Conservation (phyloP, 2,888 invertebrate genomes). For the Helicoverpa assulta region DNA sequence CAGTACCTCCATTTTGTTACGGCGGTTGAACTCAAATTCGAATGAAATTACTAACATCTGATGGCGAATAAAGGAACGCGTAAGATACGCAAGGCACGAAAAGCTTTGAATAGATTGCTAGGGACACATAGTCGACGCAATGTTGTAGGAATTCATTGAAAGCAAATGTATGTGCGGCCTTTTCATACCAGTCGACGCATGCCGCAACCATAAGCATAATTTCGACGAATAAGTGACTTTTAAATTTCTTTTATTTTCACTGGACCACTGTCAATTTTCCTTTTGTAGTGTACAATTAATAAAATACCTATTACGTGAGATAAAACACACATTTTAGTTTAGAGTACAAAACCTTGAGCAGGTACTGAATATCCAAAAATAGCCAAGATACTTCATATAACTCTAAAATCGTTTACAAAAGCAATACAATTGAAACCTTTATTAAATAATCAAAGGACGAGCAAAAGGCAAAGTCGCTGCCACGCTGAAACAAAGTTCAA, state of each 20-base stretch:
- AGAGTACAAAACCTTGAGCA: too few relatives aligned
- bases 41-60: constrained; percentile 38
- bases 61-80: constrained; percentile 16
- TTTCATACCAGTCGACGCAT: not conserved
- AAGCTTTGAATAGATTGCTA: not conserved
- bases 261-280: not conserved
- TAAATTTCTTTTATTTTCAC: not conserved
- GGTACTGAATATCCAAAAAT: too few relatives aligned
- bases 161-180: not conserved
- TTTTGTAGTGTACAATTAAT: not conserved
- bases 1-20: constrained; percentile 31
- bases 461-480: constrained; percentile 18
- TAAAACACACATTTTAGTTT: too few relatives aligned
- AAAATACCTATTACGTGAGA: too few relatives aligned
- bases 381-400: not conserved
- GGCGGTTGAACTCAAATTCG: constrained; percentile 34
- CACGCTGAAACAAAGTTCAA: constrained; percentile 54
- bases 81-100: too few relatives aligned
- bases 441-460: constrained; percentile 36
- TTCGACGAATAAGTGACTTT: not conserved
- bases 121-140: not conserved
- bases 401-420: not conserved
- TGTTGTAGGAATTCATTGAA: not conserved
- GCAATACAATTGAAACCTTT: constrained; percentile 5
- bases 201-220: not conserved